Percentiles rank a stretch among this genome's conserved stretches.
Evolutionary conservation across 1,140 invertebrate species (phyloP).

Genomic region (Drosophila sp.): DNA sequence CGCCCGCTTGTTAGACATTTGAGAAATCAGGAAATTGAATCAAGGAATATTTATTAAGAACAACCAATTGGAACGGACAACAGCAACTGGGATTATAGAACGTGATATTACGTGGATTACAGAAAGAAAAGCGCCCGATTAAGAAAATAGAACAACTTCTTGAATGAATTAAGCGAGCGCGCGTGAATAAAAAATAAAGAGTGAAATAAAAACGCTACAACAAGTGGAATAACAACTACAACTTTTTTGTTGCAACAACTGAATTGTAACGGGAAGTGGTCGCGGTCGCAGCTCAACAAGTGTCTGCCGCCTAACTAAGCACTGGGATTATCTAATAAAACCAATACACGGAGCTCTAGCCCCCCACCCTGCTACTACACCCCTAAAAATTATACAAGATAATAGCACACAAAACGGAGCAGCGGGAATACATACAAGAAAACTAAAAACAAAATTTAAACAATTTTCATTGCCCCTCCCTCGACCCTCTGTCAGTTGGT

Average conservation of each 20-base stretch:
- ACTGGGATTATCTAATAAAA: constrained; percentile 76
- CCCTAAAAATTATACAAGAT: constrained; percentile 50
- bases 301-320: constrained; percentile 45
- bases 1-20: constrained; percentile 1
- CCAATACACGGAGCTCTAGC: constrained; percentile 48
- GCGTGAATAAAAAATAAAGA: constrained; percentile 41
- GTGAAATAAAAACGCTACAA: constrained; percentile 46
- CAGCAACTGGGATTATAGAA: constrained; percentile 4
- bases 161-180: constrained; percentile 59
- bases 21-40: constrained; percentile 3
- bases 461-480: constrained; percentile 47
- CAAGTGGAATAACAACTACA: constrained; percentile 58
- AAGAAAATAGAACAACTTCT: constrained; percentile 29
- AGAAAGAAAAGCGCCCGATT: constrained; percentile 27
- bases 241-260: constrained; percentile 31
- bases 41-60: not conserved
- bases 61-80: constrained; percentile 19
- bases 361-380: constrained; percentile 17
- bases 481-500: constrained; percentile 17
- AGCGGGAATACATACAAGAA: constrained; percentile 27
- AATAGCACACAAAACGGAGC: constrained; percentile 47
- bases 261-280: constrained; percentile 69
- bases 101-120: constrained; percentile 3
- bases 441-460: constrained; percentile 69
- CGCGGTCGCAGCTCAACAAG: constrained; percentile 62